A percentile compares a stretch with the other conserved stretches of the same genome.
Evolutionary conservation across 64 coral and sea anemone genomes (phyloP).

Genomic region (Exaiptasia diaphana): DNA sequence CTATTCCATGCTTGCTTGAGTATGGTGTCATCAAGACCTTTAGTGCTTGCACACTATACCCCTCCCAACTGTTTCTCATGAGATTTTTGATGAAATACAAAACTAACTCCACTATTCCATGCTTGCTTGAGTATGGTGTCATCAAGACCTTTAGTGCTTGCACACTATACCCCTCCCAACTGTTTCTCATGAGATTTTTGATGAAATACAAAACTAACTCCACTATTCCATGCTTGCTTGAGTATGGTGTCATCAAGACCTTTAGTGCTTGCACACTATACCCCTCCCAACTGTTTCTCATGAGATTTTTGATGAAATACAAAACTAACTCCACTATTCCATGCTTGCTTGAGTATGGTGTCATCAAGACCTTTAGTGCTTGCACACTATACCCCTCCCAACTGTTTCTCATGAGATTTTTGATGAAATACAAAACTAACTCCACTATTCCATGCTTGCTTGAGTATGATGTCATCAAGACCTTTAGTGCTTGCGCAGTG

Average conservation of each 20-base stretch:
- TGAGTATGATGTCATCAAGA: slow-evolving; percentile 73
- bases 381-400: slow-evolving; percentile 75
- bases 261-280: slow-evolving; percentile 71
- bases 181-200: slow-evolving; percentile 96
- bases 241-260: slow-evolving; percentile 70
- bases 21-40: slow-evolving; percentile 67
- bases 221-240: slow-evolving; percentile 84
- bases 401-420: slow-evolving; percentile 91
- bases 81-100: slow-evolving; percentile 95
- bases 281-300: slow-evolving; percentile 86
- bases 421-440: slow-evolving; percentile 96
- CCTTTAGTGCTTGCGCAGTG: slow-evolving; percentile 75
- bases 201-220: slow-evolving; percentile 91
- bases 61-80: slow-evolving; percentile 91
- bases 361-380: slow-evolving; percentile 78
- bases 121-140: slow-evolving; percentile 81
- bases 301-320: slow-evolving; percentile 96
- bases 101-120: slow-evolving; percentile 78
- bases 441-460: slow-evolving; percentile 81
- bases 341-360: slow-evolving; percentile 71
- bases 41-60: slow-evolving; percentile 72
- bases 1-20: slow-evolving; percentile 84
- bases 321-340: slow-evolving; percentile 84
- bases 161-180: slow-evolving; percentile 70
- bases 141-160: slow-evolving; percentile 69